phyloP scores from a whole-genome alignment of 2,113 vertebrate genomes.

The Eclectus roratus region DNA sequence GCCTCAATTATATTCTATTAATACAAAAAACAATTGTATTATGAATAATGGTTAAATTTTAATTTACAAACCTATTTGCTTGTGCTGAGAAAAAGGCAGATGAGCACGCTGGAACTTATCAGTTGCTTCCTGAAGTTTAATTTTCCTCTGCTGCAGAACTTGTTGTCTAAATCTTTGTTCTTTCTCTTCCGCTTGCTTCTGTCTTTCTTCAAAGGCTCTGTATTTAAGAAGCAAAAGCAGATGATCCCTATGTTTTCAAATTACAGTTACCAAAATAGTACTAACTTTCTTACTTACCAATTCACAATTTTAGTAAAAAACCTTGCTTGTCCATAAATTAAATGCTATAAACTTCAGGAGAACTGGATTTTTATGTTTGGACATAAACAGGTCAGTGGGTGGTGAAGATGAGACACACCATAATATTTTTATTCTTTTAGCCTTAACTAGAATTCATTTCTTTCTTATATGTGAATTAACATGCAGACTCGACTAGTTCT shows the following conservation, averaged over 20 bases:
- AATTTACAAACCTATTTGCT: constrained; percentile 73
- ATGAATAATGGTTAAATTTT: not conserved
- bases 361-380: not conserved
- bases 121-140: constrained; percentile 85
- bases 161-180: constrained; percentile 82
- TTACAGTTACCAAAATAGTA: not conserved
- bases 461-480: not conserved
- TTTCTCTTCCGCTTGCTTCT: constrained; percentile 79
- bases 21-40: not conserved
- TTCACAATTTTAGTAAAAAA: constrained; percentile 12
- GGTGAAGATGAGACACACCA: not conserved
- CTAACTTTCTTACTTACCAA: not conserved
- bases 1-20: not conserved
- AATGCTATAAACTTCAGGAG: not conserved
- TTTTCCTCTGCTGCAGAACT: constrained; percentile 85
- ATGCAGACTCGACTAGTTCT: not conserved
- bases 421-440: not conserved
- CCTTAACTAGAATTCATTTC: not conserved
- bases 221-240: constrained; percentile 27
- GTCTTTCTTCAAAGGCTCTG: constrained; percentile 87
- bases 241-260: not conserved
- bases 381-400: not conserved
- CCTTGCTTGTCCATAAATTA: not conserved
- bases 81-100: constrained; percentile 77
- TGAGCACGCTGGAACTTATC: constrained; percentile 86